Percentiles rank a stretch among this genome's conserved stretches.
Conservation (phyloP, 2,797 vertebrate species). For the Cryptoprocta ferox region DNA sequence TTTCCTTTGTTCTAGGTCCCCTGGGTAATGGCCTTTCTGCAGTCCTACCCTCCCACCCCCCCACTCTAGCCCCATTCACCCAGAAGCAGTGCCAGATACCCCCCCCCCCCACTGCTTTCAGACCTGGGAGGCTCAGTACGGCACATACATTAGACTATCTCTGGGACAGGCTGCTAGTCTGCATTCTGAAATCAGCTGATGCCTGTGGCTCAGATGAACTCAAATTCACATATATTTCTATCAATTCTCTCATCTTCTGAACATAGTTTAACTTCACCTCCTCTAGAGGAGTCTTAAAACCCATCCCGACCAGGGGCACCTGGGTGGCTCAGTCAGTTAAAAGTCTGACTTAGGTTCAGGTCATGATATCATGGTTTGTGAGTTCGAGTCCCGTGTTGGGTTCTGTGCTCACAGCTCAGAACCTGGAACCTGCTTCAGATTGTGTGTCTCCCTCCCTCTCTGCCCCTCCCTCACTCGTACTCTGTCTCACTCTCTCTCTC, state of each 20-base stretch:
- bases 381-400: too few species aligned
- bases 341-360: too few species aligned
- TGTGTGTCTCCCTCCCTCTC: too few species aligned
- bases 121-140: background rate
- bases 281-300: background rate
- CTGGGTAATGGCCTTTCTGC: background rate
- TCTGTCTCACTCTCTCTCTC: too few species aligned
- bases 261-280: background rate
- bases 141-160: background rate
- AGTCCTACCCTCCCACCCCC: background rate
- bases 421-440: too few species aligned
- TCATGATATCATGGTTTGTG: too few species aligned
- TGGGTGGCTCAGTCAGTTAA: too few species aligned
- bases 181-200: background rate
- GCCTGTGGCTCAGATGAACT: background rate
- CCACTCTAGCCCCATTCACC: background rate
- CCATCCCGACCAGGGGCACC: background rate
- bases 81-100: background rate
- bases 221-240: background rate
- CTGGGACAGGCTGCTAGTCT: background rate
- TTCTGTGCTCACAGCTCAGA: too few species aligned
- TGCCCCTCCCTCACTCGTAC: too few species aligned
- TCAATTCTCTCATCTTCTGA: background rate
- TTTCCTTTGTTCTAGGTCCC: background rate
- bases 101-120: background rate